These are phyloP conservation scores for Maccullochella peelii DNA, from an alignment of 2,113 vertebrate genomes.

Conservation along the genomic window DNA sequence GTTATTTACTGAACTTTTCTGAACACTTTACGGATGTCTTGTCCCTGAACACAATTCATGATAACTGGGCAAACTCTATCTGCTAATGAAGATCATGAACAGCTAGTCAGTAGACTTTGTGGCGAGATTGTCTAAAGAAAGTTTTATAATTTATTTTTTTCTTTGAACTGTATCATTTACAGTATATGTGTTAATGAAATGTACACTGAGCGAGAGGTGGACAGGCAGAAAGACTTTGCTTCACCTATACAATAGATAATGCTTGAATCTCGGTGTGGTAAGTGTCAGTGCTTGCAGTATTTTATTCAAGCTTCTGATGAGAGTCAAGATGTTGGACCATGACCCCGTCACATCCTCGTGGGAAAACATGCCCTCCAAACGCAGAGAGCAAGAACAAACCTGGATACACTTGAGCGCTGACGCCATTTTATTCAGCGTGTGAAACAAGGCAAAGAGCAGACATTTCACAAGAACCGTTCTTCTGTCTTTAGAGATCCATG, in stretches of 20 bases:
- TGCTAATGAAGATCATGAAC: neutral
- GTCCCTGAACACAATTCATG: neutral
- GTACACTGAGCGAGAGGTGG: neutral
- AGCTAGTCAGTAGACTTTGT: neutral
- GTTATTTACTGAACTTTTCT: too few species aligned
- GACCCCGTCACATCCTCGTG: constrained; percentile 25
- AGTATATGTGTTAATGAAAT: neutral
- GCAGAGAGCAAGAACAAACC: constrained; percentile 79
- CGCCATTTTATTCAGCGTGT: constrained; percentile 79
- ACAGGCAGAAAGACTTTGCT: neutral
- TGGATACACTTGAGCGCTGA: constrained; percentile 70
- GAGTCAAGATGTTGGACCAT: constrained; percentile 47
- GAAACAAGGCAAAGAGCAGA: constrained; percentile 81
- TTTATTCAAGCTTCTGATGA: constrained; percentile 77
- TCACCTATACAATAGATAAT: constrained; percentile 50
- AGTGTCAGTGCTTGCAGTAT: constrained; percentile 50
- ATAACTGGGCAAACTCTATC: neutral
- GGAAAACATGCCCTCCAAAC: constrained; percentile 53
- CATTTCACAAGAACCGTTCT: constrained; percentile 74
- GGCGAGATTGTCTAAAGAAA: neutral
- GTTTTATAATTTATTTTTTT: neutral
- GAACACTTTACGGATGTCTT: neutral
- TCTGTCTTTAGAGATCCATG: constrained; percentile 75
- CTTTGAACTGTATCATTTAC: neutral
- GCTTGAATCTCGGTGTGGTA: constrained; percentile 36